Percentiles rank a stretch among this genome's conserved stretches.
Evolutionary conservation across 2,797 vertebrate genomes (phyloP).

Genomic region (Sarcophilus harrisii): DNA sequence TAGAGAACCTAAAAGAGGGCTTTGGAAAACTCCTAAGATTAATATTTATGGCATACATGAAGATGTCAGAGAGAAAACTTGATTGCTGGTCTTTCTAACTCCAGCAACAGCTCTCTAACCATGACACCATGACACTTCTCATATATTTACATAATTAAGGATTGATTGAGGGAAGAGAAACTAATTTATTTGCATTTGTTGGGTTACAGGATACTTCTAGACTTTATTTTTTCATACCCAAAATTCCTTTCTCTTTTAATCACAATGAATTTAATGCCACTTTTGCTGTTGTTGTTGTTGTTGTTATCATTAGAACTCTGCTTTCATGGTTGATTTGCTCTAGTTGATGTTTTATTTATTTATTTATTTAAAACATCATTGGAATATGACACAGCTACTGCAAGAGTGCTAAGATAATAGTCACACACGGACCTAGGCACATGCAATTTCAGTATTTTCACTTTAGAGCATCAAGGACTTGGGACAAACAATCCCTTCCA

Average conservation of each 20-base stretch:
- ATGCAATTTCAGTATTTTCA: background rate
- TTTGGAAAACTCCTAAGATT: background rate
- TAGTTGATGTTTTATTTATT: background rate
- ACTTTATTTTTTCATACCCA: background rate
- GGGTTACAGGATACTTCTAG: background rate
- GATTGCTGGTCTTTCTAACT: background rate
- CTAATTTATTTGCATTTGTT: background rate
- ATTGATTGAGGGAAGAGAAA: background rate
- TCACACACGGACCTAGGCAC: background rate
- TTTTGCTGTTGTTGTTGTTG: no score
- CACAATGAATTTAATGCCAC: background rate
- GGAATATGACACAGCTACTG: background rate
- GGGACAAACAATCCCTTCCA: background rate
- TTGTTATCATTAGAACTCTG: background rate
- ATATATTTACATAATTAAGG: background rate
- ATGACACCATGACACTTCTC: background rate
- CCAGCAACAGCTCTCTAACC: background rate
- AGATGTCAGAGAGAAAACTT: background rate
- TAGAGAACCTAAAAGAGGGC: background rate
- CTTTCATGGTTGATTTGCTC: background rate
- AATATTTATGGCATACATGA: background rate
- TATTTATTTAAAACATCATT: background rate
- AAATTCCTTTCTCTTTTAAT: background rate
- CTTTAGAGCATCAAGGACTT: background rate
- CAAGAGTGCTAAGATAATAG: background rate